These are phyloP conservation scores for Actenoides lindsayi DNA, from an alignment of 2,113 vertebrate species.

Conservation along the genomic window DNA sequence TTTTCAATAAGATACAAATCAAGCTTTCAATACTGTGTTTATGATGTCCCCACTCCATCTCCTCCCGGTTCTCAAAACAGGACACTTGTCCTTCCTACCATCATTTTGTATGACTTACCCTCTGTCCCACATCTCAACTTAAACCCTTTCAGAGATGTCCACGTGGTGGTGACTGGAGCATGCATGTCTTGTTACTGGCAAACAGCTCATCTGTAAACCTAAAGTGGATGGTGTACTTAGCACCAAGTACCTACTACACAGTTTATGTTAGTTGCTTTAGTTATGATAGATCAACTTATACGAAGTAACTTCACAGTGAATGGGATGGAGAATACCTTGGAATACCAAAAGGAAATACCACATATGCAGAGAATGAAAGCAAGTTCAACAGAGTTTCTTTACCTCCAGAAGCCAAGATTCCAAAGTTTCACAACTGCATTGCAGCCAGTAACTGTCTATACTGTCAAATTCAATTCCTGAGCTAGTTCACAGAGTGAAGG, in stretches of 20 bases:
- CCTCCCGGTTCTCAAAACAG: not conserved
- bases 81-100: not conserved
- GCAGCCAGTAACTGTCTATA: not conserved
- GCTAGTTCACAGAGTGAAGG: not conserved
- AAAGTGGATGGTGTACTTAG: not conserved
- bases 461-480: not conserved
- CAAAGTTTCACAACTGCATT: not conserved
- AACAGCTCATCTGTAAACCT: not conserved
- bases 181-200: fast-evolving
- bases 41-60: fast-evolving
- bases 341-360: not conserved
- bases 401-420: not conserved
- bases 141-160: not conserved
- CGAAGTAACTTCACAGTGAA: fast-evolving
- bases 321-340: not conserved
- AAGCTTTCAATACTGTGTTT: fast-evolving
- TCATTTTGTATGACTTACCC: not conserved
- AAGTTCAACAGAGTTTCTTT: not conserved
- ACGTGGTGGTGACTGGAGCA: not conserved
- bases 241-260: too few species aligned
- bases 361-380: fast-evolving
- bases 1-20: not conserved
- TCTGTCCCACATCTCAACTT: not conserved
- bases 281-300: not conserved
- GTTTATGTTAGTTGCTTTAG: not conserved